Evolutionary conservation across 2,888 invertebrate species (phyloP), one percentile per base, ranked within the genome.

Genomic region (Scaptomyza polygonia): DNA sequence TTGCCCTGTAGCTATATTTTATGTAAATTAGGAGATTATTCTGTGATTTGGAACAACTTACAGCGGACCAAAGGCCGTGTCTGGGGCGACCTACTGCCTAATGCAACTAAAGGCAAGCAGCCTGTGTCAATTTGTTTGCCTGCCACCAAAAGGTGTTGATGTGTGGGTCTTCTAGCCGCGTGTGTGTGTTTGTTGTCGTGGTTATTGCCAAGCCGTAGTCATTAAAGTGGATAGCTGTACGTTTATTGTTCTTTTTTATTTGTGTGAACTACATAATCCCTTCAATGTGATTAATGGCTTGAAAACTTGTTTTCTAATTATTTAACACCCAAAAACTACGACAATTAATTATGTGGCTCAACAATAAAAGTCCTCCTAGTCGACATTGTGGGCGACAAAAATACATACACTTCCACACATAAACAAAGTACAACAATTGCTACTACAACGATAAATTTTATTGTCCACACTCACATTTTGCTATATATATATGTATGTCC

Each of bases 301-400:
- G 67, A 76, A 86, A 88, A 88, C 84, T 86, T 80, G 86, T 88
- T 86, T 88, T 86, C 89, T 86, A 86, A 86, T 88, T 86, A 88
- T 88, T 88, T 88, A 80, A 86, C 88, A 86, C 79, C 80, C 78
- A 67, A 86, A 88, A 88, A 88, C 77, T 83, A 86, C 87, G 86
- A 83, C 86, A 86, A 88, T 86, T 86, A 88, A 88, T 86, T 86
- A 88, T 84, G 84, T 77, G 80, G 84, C 77, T 73, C 80, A 83
- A 88, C 88, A 88, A 84, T 84, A 81, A 84, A 84, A 84, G 76
- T 81, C 67, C 70, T 81, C 67, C 70, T 57, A 77, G 70, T 45
- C 80, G 70, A 75, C 81, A 70, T 62, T 81, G 82, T 82, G 86
- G 81, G 72, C 57, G 72, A 79, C 67, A 47, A 58, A 63, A 40